Conservation (phyloP, 2,888 invertebrate species). For the Melanargia galathea region DNA sequence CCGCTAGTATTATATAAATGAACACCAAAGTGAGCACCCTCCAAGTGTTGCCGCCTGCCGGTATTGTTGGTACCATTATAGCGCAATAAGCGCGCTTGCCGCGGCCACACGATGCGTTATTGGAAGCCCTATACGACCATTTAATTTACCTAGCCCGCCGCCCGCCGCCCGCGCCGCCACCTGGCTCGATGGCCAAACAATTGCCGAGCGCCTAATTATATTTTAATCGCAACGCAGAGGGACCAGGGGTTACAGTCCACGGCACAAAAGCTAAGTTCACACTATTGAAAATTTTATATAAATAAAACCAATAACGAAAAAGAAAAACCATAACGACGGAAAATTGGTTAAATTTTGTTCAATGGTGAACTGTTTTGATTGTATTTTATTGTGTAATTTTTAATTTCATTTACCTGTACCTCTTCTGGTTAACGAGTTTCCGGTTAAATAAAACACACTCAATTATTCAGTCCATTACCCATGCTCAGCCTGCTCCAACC, state of each 20-base stretch:
- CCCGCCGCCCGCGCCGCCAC: no score
- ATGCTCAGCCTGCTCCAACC: background rate
- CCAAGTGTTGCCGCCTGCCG: background rate
- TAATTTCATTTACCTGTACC: background rate
- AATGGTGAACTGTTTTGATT: no score
- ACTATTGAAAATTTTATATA: background rate
- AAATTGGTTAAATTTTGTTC: no score
- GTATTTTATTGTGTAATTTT: background rate
- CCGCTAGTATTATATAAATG: no score
- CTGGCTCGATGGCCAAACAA: slow-evolving; percentile 80
- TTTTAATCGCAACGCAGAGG: slow-evolving; percentile 73
- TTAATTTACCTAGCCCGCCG: slow-evolving; percentile 75
- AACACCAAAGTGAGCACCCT: background rate
- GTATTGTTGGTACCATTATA: background rate
- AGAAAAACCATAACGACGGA: no score
- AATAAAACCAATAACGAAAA: background rate
- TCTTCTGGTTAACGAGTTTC: slow-evolving; percentile 7
- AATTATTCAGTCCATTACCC: background rate
- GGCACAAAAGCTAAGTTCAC: slow-evolving; percentile 9
- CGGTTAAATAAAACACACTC: slow-evolving; percentile 1
- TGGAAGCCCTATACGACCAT: slow-evolving; percentile 76
- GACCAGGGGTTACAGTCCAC: slow-evolving; percentile 15
- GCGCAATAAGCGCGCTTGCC: slow-evolving; percentile 43
- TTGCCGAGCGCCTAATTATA: slow-evolving; percentile 80
- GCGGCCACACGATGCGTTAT: slow-evolving; percentile 62